Evolutionary conservation across 2,113 vertebrate species (phyloP), one percentile per base, ranked within the genome.

Genomic region (Urocitellus parryii): DNA sequence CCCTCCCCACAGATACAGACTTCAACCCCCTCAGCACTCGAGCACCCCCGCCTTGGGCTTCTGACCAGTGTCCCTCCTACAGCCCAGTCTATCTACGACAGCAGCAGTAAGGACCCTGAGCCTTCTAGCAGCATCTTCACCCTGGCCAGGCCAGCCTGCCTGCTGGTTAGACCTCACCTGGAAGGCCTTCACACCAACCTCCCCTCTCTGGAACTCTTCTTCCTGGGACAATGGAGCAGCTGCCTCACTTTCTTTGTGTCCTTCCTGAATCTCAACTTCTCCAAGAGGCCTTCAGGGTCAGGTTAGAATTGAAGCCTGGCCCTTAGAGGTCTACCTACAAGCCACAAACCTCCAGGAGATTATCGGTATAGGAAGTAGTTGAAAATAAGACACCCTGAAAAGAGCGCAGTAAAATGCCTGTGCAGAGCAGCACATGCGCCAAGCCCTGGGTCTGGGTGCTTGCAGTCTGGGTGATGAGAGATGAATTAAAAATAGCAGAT

Each of bases 101-200:
- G 37, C 61, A 13, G 39, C 34, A 5, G 42, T 0, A 0, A 42
- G 29, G 12, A 29, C 63, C 3, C 0, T 5, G 48, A 32, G 20
- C 18, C 5, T 32, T 4, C 74, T 9, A 16, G 11, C 20, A 42
- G 25, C 7, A 1, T n/a, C 73, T 58, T 22, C 74, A 37, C 7
- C 51, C 68, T 65, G 22, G 24, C 29, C 27, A 1, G 3, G 29
- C 45, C n/a, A 10, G 45, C 76, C 68, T 92, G 83, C 45, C 0
- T 2, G 39, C 58, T 65, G 32, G 39, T 12, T 2, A 76, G 20
- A 56, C 17, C 10, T 91, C 39, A 2, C 25, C n/a, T 16, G 8
- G 34, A 34, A 4, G 8, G 22, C 27, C n/a, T 73, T 37, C 5
- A 2, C 8, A 42, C 61, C 16, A 5, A n/a, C 20, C n/a, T 12